Evolutionary conservation across 30 jellyfish, hydroid and myxozoan species (phyloP), one percentile per base, ranked within the genome.

Genomic region (Turritopsis rubra): DNA sequence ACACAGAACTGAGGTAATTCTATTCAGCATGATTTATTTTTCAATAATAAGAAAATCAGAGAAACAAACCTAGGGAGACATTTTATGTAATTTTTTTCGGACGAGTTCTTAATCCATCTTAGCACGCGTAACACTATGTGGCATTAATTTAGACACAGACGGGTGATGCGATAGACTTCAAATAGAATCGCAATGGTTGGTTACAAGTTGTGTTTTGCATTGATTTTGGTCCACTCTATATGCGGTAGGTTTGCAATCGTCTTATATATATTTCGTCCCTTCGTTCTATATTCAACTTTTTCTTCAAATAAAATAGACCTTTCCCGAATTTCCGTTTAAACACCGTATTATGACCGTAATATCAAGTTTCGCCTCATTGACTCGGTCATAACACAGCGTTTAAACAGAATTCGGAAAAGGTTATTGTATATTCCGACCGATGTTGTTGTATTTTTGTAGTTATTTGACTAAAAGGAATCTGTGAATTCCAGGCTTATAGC

Each of bases 1-100:
- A 80, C 79, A 52, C 26, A 29, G 54, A 41, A 41, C 52, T 68
- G 85, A 60, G 29, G 79, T 28, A 80, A 80, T 68, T 68, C 30
- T 68, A 23, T 68, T 68, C 30, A 7, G 60, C 60, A 41, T 41
- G 60, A 41, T 41, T 41, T 41, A 3, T 41, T 41, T 41, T 41
- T 41, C 60, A 41, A 41, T 41, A 41, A 41, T 41, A 41, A 41
- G 13, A 41, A 41, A 41, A 41, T 41, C 60, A 41, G 60, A 41
- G 13, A n/a, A n/a, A 3, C 13, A 41, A 5, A 41, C 60, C 13
- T 41, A 5, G 60, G 5, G 13, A 41, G 5, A 3, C 13, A 3
- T 13, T 41, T 41, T 41, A 13, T 41, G 13, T 41, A 3, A 41
- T 13, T 41, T 41, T 41, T 5, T 41, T 13, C 60, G 5, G 60